phyloP scores from a whole-genome alignment of 2,113 vertebrate genomes.

The Cyrtonyx montezumae region DNA sequence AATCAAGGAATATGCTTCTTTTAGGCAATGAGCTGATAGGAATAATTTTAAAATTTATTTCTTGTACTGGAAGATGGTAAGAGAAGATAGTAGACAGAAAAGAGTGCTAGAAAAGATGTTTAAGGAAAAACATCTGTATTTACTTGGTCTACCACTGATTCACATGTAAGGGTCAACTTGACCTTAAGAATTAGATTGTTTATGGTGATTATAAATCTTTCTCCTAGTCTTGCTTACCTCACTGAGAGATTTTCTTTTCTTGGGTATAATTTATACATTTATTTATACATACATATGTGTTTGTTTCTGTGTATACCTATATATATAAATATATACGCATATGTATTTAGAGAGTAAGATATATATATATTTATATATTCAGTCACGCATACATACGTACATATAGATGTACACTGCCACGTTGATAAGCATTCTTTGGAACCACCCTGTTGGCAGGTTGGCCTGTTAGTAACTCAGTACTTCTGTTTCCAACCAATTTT shows the following conservation, averaged over 20 bases:
- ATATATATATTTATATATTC: too few species aligned
- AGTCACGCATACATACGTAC: not conserved
- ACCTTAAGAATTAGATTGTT: not conserved
- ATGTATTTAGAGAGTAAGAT: too few species aligned
- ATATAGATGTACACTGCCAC: not conserved
- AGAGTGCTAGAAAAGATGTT: too few species aligned
- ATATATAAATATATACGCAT: too few species aligned
- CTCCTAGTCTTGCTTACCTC: not conserved
- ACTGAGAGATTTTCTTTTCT: not conserved
- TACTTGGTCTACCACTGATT: not conserved
- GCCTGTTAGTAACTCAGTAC: not conserved
- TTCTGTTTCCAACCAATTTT: not conserved
- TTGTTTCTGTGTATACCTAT: not conserved
- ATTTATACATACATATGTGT: too few species aligned
- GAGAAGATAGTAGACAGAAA: not conserved
- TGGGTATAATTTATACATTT: not conserved
- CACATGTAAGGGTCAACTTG: not conserved
- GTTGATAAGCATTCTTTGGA: not conserved
- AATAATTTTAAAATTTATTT: not conserved
- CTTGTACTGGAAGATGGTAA: not conserved
- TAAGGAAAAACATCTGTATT: not conserved
- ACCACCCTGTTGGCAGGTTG: not conserved
- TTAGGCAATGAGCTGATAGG: not conserved
- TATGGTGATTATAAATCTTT: not conserved
- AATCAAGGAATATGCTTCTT: not conserved